Evolutionary conservation across 2,888 invertebrate species (phyloP), one percentile per base, ranked within the genome.

Genomic region (Peribatodes rhomboidaria): DNA sequence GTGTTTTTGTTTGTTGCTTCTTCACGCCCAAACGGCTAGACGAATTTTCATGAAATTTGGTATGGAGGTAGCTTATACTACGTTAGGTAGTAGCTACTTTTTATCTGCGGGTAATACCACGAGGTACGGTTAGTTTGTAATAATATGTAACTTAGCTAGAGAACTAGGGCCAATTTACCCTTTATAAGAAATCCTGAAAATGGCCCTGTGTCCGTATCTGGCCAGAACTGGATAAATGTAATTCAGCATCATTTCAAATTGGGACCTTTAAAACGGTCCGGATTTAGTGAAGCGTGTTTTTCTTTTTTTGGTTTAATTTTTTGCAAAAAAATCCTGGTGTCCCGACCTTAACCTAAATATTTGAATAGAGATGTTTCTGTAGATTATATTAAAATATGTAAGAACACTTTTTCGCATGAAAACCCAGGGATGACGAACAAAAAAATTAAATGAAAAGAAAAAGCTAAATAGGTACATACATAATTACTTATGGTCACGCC

Each of bases 191-290:
- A 18, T 9, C 55, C 44, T 50, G 4, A 49, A 0, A 18, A 20
- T 60, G 27, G 11, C 55, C 37, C 60, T 65, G 59, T 50, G 16
- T 6, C 8, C 44, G 53, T 59, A 62, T 67, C 61, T 59, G 69
- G 74, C 79, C 82, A 76, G 82, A 82, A 84, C 77, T 78, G 81
- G 81, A 84, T 83, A 80, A 87, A 85, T 84, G 86, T 84, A 89
- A 89, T 88, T 87, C 84, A 77, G 77, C 80, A 81, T 84, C 84
- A 85, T 87, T 87, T 81, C 80, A 82, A 85, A 85, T 82, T 77
- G 76, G 81, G 79, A 80, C 75, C 73, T 76, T 58, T 63, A 33
- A 55, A 58, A 53, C 55, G 41, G 33, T 49, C 56, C 46, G 54
- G 58, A 61, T 71, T 56, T 63, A 59, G 61, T 53, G 61, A 61